phyloP scores from a whole-genome alignment of 2,113 vertebrate species.

The Gyps fulvus region DNA sequence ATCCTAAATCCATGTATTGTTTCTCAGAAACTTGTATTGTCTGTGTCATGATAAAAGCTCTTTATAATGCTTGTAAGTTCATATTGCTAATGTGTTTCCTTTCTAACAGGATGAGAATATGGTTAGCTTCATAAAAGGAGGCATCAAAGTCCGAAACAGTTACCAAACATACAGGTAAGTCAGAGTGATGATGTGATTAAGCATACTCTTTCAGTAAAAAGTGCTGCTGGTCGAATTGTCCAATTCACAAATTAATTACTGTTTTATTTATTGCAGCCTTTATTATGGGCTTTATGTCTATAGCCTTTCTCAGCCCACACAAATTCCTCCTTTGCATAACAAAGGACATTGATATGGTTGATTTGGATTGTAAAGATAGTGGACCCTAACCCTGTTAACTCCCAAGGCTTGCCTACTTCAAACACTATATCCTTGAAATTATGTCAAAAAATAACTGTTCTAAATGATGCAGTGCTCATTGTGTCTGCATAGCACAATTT shows the following conservation, averaged over 20 bases:
- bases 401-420: background rate
- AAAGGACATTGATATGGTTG: background rate
- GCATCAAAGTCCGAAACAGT: slow-evolving; percentile 96
- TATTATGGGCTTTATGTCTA: background rate
- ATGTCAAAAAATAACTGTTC: background rate
- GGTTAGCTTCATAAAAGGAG: slow-evolving; percentile 98
- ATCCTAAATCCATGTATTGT: background rate
- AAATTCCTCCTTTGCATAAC: background rate
- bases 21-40: background rate
- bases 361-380: background rate
- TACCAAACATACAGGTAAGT: slow-evolving; percentile 95
- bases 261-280: background rate
- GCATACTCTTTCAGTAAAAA: background rate
- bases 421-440: background rate
- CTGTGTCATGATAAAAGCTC: background rate
- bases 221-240: background rate
- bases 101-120: slow-evolving; percentile 92
- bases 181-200: background rate
- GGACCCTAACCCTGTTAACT: background rate
- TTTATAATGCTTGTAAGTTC: background rate
- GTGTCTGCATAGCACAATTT: background rate
- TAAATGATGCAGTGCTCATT: background rate
- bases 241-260: background rate
- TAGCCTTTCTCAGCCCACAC: background rate
- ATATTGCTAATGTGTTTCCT: background rate